Percentiles rank a stretch among this genome's conserved stretches.
phyloP scores from a whole-genome alignment of 2,113 vertebrate genomes.

The Motacilla alba region DNA sequence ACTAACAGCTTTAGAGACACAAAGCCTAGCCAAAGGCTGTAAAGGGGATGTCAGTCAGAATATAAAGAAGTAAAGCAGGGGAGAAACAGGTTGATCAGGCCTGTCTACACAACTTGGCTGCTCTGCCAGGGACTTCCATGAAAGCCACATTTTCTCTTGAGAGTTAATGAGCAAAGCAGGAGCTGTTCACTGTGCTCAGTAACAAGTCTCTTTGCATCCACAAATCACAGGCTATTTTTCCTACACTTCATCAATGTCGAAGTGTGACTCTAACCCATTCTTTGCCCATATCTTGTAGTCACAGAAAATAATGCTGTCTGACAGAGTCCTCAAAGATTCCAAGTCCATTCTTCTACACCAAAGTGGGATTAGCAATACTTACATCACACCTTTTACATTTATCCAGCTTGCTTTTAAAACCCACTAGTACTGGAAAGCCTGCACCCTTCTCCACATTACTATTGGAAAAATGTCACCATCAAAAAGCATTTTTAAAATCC shows the following conservation, averaged over 20 bases:
- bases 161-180: background rate
- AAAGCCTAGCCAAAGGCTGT: constrained; percentile 44
- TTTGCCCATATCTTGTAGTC: background rate
- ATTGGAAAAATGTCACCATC: background rate
- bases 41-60: constrained; percentile 13
- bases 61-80: background rate
- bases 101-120: background rate
- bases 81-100: background rate
- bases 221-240: background rate
- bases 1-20: constrained; percentile 46
- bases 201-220: background rate
- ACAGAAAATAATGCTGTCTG: background rate
- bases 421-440: background rate
- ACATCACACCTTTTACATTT: background rate
- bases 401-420: background rate
- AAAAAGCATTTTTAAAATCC: background rate
- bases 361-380: background rate
- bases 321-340: background rate
- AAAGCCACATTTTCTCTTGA: background rate
- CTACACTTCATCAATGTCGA: background rate
- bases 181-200: background rate
- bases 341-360: background rate
- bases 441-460: background rate
- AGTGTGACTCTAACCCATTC: background rate
- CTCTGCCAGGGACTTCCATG: background rate